phyloP scores from a whole-genome alignment of 2,888 invertebrate species.

The Bombyx huttoni region DNA sequence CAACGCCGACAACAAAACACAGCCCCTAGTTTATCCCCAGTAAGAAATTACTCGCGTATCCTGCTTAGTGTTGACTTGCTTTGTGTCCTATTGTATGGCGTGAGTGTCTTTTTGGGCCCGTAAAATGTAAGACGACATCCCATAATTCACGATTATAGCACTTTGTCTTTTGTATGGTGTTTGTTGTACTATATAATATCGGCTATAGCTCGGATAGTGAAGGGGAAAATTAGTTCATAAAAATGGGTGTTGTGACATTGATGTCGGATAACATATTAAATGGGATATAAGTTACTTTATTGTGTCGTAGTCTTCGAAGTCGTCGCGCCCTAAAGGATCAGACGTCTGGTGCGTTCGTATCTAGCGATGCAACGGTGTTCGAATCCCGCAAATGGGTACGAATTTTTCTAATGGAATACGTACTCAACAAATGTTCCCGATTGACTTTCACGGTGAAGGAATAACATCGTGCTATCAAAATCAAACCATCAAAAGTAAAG shows the following conservation, averaged over 20 bases:
- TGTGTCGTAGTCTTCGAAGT: no score
- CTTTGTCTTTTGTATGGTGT: neutral
- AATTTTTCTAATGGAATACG: no score
- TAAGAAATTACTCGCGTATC: conserved; percentile 8
- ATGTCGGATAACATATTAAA: neutral
- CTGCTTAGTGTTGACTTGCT: conserved; percentile 7
- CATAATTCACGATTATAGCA: neutral
- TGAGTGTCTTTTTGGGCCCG: neutral
- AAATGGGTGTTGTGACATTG: neutral
- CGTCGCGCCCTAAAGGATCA: no score
- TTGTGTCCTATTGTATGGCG: conserved; percentile 6
- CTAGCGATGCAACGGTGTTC: no score
- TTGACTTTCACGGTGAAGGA: no score
- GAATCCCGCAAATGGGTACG: no score
- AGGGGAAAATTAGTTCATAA: neutral
- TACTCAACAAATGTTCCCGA: no score
- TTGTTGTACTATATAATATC: neutral
- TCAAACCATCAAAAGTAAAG: no score
- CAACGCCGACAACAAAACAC: neutral
- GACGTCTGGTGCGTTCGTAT: neutral
- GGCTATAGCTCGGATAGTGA: neutral
- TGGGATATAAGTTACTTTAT: neutral
- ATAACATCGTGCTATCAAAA: no score
- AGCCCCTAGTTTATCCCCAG: conserved; percentile 10
- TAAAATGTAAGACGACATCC: conserved; percentile 1